Evolutionary conservation across 2,113 vertebrate genomes (phyloP), one percentile per base, ranked within the genome.

Genomic region (Paracanthobrama guichenoti): DNA sequence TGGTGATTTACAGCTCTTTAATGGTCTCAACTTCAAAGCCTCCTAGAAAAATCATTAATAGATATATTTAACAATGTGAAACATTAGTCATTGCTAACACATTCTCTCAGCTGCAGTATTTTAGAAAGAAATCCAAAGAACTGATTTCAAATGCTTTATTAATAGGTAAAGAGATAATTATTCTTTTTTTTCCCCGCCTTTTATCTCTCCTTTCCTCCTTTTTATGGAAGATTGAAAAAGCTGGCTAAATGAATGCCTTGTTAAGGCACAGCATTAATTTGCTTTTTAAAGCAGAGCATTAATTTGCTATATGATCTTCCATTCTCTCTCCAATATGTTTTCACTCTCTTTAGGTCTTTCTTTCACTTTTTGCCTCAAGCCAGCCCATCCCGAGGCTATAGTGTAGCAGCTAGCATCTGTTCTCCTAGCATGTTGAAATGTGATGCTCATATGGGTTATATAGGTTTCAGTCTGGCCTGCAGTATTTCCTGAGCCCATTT

Each of bases 1-100:
- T 84, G 81, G 85, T 90, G 92, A 93, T 93, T 91, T 92, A 92
- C 83, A 88, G 88, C 88, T 88, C 87, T 90, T 92, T 91, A 94
- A 92, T 92, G 91, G 88, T 89, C 89, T 78, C 76, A 85, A 87
- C 91, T 90, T 91, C 89, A 89, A 92, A 93, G 86, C 87, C 87
- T 88, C 67, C 78, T 53, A 53, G 46, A 24, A 22, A 89, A 88
- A 92, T 93, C 87, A 88, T 88, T 83, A 79, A 88, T 86, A 67
- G 83, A 85, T 90, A 85, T 88, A 72, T 89, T 89, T 87, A 88
- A 84, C 55, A 87, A 86, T 85, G 80, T 84, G 75, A 88, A 81
- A 66, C 72, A 87, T 89, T 84, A 76, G 77, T 89, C 88, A 87
- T 48, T 87, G 83, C 84, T 83, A 87, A 83, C 84, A 83, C 86